phyloP scores from a whole-genome alignment of 53 echinoderm and acorn worm genomes.

The Arbacia lixula region DNA sequence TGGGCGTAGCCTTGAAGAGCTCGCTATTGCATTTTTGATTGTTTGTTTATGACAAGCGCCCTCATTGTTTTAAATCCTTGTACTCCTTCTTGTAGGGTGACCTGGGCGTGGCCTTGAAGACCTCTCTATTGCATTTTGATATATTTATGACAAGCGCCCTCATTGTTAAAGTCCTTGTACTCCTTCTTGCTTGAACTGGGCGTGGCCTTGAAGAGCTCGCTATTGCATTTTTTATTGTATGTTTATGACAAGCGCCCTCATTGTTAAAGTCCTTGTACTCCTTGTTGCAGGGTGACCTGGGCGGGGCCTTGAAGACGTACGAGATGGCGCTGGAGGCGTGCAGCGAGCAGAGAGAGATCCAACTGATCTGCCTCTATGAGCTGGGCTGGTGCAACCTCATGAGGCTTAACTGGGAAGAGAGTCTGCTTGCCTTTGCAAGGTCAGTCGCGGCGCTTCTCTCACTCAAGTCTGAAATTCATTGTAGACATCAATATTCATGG shows the following conservation, averaged over 20 bases:
- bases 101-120: too few relatives aligned
- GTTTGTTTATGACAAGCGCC: too few relatives aligned
- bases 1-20: conserved; percentile 78
- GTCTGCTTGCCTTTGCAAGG: conserved; percentile 94
- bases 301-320: conserved; percentile 83
- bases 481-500: too few relatives aligned
- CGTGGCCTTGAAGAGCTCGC: neutral
- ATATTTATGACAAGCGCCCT: too few relatives aligned
- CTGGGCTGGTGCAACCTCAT: conserved; percentile 98
- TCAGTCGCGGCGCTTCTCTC: too few relatives aligned
- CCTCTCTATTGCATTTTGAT: too few relatives aligned
- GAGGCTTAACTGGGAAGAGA: conserved; percentile 96
- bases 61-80: too few relatives aligned
- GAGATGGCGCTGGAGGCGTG: conserved; percentile 81
- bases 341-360: conserved; percentile 88
- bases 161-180: too few relatives aligned
- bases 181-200: too few relatives aligned
- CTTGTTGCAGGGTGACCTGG: conserved; percentile 70
- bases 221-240: too few relatives aligned
- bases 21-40: too few relatives aligned
- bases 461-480: neutral
- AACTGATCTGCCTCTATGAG: conserved; percentile 97
- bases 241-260: neutral
- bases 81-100: too few relatives aligned
- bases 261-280: neutral